These are phyloP conservation scores for Forbesichthys papilliferus DNA, from an alignment of 2,113 vertebrate species.

Conservation along the genomic window DNA sequence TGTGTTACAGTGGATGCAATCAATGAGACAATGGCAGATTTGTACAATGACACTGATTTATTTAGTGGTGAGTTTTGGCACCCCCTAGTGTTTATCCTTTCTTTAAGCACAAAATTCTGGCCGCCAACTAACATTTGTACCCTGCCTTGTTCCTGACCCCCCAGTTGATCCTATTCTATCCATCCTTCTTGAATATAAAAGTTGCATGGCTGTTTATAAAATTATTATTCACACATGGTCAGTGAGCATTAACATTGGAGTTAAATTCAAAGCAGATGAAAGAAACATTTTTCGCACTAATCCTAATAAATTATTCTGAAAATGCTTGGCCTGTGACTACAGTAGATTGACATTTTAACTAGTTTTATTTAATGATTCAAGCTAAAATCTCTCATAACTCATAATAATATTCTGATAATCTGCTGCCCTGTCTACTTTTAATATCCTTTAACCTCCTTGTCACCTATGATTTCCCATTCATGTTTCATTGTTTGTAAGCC, in stretches of 20 bases:
- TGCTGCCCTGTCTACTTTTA: slow-evolving; percentile 6
- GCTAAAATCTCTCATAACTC: background rate
- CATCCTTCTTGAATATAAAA: background rate
- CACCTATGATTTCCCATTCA: slow-evolving; percentile 29
- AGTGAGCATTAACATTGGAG: background rate
- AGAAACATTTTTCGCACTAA: background rate
- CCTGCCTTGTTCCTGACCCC: slow-evolving; percentile 14
- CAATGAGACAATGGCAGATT: slow-evolving; percentile 99
- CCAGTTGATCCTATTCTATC: slow-evolving; percentile 35
- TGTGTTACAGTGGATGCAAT: slow-evolving; percentile 99
- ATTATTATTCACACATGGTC: slow-evolving; percentile 1
- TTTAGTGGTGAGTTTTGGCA: slow-evolving; percentile 97
- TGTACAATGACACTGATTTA: slow-evolving; percentile 99
- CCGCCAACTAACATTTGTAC: slow-evolving; percentile 80
- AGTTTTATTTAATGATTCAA: background rate
- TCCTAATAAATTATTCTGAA: background rate
- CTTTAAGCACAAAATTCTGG: slow-evolving; percentile 66
- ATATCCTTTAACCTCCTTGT: slow-evolving; percentile 1
- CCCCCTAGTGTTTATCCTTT: slow-evolving; percentile 79
- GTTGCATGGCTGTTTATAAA: background rate
- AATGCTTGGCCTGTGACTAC: background rate
- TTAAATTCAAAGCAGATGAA: background rate
- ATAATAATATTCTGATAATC: background rate
- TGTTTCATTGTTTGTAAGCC: slow-evolving; percentile 33
- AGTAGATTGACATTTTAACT: background rate